Evolutionary conservation across 2,888 invertebrate species (phyloP), one percentile per base, ranked within the genome.

Genomic region (Drosophila engyochracea): DNA sequence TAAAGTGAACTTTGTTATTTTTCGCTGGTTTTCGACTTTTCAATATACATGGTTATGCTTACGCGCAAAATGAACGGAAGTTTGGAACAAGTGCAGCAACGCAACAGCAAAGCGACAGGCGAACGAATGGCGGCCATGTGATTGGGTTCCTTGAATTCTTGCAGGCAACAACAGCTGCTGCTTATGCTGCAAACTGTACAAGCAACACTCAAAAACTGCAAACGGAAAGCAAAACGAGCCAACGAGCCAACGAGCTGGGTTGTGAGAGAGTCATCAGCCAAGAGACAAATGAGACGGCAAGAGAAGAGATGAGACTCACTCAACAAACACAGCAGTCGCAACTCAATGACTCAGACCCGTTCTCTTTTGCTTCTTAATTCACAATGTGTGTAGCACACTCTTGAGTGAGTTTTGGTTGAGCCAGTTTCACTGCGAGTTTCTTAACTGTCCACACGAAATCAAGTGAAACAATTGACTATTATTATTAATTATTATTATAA

Each of bases 81-180:
- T 66, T 63, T 66, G n/a, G 25, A 49, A 33, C 35, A 59, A 57
- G 31, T 54, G 62, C 64, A 60, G 62, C 35, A 76, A 37, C 59
- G 35, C 49, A 47, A 65, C n/a, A 55, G 67, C 72, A 76, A 76
- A 73, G 83, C 85, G 88, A 74, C 73, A 72, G 70, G 77, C 74
- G 78, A 88, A 80, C 83, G 89, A 74, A 72, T 83, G 72, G 76
- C 74, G 61, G 70, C 83, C 90, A 89, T 85, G 86, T 85, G 86
- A 90, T 76, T 82, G 70, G 67, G 60, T 59, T 70, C 58, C 59
- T 47, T 67, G 84, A 53, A 69, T 70, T 76, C 9, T 47, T 47
- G 47, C 47, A 47, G 47, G 74, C 89, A 82, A 71, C 61, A 72
- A 66, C 65, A 55, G 37, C 39, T 39, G 49, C 58, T 49, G 55